Base-by-base conservation (phyloP, 2,888 invertebrate species). In the Chrysotoxum bicinctum region DNA sequence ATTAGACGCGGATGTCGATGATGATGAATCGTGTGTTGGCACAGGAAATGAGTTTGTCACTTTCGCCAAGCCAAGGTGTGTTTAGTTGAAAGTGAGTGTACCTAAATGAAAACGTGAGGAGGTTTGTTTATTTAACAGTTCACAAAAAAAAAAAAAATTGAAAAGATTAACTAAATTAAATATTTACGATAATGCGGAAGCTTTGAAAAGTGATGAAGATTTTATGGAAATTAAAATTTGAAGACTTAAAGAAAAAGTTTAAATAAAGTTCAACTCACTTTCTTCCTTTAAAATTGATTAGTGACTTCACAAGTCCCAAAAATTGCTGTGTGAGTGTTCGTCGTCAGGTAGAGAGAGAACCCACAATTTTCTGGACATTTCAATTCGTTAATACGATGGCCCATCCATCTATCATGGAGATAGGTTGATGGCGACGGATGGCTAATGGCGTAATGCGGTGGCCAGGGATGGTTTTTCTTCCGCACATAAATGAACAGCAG, bases 1-100 rank as follows among this genome's bases (percentile, higher is more conserved):
- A 85, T 85, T 81, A 81, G 62, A 43, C 16, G 45, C 85, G 68
- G 70, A 69, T 81, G 80, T 56, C 76, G 72, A 60, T 80, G 62
- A 56, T 68, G 80, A 69, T 69, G 76, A 81, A 77, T 81, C 56
- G 62, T 76, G 76, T 73, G 76, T 73, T 60, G 68, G 37, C 23
- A 26, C 43, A 50, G 80, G 68, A 66, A 76, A 80, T 69, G 62
- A 85, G 76, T 69, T 73, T 85, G 73, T 56, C 81, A 77, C 68
- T 62, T 73, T 60, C 40, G 19, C 45, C 30, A 30, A 10, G 19
- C 45, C 30, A 30, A 10, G 72, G 72, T 79, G 66, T 70, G 70
- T 72, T 79, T 75, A 23, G 66, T 14, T 43, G 50, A 23, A 37
- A 66, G 50, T 66, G 23, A 45, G 26, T 45, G n/a, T n/a, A n/a